Conservation (phyloP, 2,888 invertebrate species). For the Lepas anatifera region DNA sequence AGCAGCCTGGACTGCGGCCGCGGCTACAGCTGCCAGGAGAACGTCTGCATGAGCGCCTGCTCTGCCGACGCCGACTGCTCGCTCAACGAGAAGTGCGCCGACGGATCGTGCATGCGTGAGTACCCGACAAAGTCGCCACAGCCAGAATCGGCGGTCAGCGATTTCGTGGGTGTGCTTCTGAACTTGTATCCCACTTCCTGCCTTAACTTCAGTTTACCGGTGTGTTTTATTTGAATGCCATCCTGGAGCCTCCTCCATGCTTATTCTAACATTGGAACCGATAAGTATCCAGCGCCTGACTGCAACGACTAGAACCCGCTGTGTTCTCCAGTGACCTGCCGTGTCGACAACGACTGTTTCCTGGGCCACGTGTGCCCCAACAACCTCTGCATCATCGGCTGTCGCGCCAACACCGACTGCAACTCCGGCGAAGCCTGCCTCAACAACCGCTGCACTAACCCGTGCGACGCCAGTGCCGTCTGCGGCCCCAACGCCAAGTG, state of each 20-base stretch:
- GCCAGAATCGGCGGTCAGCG: too few relatives aligned
- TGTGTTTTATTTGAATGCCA: neutral
- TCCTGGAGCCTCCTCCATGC: too few relatives aligned
- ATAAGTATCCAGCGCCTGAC: too few relatives aligned
- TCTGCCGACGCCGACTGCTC: constrained; percentile 67
- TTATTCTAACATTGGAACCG: too few relatives aligned
- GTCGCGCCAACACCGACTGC: constrained; percentile 75
- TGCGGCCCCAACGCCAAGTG: constrained; percentile 29
- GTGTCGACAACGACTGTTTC: constrained; percentile 84
- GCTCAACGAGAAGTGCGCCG: constrained; percentile 74
- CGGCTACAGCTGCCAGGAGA: constrained; percentile 63
- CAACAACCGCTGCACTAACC: constrained; percentile 65
- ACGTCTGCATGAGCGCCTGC: constrained; percentile 68
- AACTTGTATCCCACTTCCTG: too few relatives aligned
- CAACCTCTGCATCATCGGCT: constrained; percentile 75
- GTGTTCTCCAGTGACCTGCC: constrained; percentile 56
- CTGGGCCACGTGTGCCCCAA: constrained; percentile 76
- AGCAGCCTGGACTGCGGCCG: constrained; percentile 39
- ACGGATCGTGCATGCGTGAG: constrained; percentile 65
- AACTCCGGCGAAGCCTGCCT: constrained; percentile 66
- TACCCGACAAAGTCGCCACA: too few relatives aligned
- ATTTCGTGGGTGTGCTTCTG: too few relatives aligned
- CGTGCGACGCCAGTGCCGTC: constrained; percentile 32
- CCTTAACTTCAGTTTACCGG: too few relatives aligned
- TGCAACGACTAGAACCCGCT: constrained; percentile 5